These are phyloP conservation scores for Contarinia nasturtii DNA, from an alignment of 1,140 invertebrate genomes.

Conservation along the genomic window DNA sequence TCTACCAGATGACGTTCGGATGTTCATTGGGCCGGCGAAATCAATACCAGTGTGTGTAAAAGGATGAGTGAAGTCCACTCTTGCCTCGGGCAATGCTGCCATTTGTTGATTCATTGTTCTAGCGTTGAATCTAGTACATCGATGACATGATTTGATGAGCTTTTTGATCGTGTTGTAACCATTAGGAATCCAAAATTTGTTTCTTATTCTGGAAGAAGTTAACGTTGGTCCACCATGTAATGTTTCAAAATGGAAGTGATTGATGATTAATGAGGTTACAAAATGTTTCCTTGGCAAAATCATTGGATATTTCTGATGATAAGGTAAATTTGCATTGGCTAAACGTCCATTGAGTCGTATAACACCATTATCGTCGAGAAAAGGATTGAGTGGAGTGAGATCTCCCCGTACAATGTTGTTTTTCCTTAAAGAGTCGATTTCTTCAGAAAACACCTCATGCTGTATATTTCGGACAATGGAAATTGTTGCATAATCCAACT, in stretches of 20 bases:
- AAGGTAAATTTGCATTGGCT: too few relatives aligned
- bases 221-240: neutral
- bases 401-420: too few relatives aligned
- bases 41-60: conserved; percentile 16
- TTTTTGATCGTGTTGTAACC: neutral
- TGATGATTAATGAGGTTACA: neutral
- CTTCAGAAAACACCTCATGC: too few relatives aligned
- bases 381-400: too few relatives aligned
- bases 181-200: neutral
- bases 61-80: conserved; percentile 9
- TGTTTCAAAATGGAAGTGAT: neutral
- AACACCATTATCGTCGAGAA: too few relatives aligned
- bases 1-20: neutral
- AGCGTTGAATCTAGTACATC: neutral
- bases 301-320: too few relatives aligned
- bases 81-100: conserved; percentile 13
- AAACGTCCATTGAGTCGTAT: too few relatives aligned
- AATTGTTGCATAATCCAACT: too few relatives aligned
- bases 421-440: too few relatives aligned
- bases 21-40: conserved; percentile 14
- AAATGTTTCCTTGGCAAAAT: too few relatives aligned
- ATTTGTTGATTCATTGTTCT: conserved; percentile 9
- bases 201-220: neutral
- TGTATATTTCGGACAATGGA: too few relatives aligned
- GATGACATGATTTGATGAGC: neutral